Conservation (phyloP, 2,888 invertebrate genomes). For the Drosophila testacea region DNA sequence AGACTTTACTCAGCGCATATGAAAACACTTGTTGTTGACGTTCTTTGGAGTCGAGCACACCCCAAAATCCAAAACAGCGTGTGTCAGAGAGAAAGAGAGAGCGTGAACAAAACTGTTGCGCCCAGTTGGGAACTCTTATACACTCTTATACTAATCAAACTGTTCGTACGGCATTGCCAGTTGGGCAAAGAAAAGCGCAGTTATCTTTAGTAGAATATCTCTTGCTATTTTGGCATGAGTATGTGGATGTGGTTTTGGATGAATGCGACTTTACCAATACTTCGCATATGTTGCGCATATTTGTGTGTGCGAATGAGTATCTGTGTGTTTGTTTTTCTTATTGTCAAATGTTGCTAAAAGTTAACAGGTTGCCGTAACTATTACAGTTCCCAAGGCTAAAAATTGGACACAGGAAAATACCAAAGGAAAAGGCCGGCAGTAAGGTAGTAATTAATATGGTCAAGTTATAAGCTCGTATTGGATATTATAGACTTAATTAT, state of each 20-base stretch:
- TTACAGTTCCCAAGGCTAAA: slow-evolving; percentile 6
- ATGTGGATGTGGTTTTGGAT: slow-evolving; percentile 4
- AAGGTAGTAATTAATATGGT: neutral
- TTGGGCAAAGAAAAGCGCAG: slow-evolving; percentile 64
- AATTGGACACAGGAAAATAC: neutral
- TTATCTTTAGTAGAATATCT: slow-evolving; percentile 74
- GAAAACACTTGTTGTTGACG: slow-evolving; percentile 76
- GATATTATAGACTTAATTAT: no score
- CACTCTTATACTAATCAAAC: slow-evolving; percentile 41
- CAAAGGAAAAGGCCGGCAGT: neutral
- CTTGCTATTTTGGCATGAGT: slow-evolving; percentile 22
- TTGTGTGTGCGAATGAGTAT: neutral
- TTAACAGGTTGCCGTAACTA: slow-evolving; percentile 62
- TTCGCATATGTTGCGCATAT: slow-evolving; percentile 5
- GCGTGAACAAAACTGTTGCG: slow-evolving; percentile 58
- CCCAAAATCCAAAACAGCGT: slow-evolving; percentile 42
- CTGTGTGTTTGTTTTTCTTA: slow-evolving; percentile 12
- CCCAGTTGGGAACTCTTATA: slow-evolving; percentile 26
- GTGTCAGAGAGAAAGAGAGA: slow-evolving; percentile 15
- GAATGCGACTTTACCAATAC: slow-evolving; percentile 5
- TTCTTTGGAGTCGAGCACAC: slow-evolving; percentile 54
- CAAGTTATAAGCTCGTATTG: no score
- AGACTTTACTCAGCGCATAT: slow-evolving; percentile 47
- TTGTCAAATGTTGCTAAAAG: slow-evolving; percentile 40
- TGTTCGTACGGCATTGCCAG: slow-evolving; percentile 54